Evolutionary conservation across 1,140 invertebrate genomes (phyloP).

Genomic region (Caenorhabditis tropicalis): DNA sequence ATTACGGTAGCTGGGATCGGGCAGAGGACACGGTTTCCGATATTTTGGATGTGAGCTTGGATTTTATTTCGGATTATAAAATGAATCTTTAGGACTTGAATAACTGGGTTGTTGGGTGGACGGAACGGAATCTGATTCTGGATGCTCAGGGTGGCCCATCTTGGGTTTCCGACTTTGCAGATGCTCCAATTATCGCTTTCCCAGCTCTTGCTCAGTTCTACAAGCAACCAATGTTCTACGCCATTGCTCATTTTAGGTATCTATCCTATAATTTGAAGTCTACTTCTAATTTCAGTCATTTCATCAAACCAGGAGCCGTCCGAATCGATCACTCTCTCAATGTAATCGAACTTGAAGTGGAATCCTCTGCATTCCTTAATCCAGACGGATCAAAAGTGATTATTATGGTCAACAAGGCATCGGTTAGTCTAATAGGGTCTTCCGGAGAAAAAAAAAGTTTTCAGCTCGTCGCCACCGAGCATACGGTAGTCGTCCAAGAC

Average conservation of each 20-base stretch:
- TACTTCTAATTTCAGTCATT: slow-evolving; percentile 19
- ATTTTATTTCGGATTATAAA: background rate
- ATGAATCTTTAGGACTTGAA: slow-evolving; percentile 42
- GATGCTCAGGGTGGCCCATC: slow-evolving; percentile 41
- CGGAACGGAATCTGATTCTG: slow-evolving; percentile 44
- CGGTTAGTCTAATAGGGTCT: no score
- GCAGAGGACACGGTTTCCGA: background rate
- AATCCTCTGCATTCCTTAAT: background rate
- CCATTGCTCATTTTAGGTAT: slow-evolving; percentile 51
- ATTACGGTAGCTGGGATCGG: slow-evolving; percentile 32
- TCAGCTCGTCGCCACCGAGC: background rate
- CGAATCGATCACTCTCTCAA: slow-evolving; percentile 1
- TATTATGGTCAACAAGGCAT: slow-evolving; percentile 3
- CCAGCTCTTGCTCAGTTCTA: slow-evolving; percentile 30
- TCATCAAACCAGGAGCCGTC: slow-evolving; percentile 10
- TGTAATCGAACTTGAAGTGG: slow-evolving; percentile 17
- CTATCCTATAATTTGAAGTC: no score
- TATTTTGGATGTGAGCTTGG: background rate
- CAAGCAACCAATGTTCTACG: slow-evolving; percentile 55
- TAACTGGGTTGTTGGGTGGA: slow-evolving; percentile 45
- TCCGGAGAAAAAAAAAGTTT: no score
- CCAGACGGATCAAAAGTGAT: slow-evolving; percentile 15
- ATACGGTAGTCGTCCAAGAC: slow-evolving; percentile 11
- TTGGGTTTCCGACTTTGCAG: slow-evolving; percentile 30
- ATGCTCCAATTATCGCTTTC: slow-evolving; percentile 44